These are phyloP conservation scores for Henicopernis longicauda DNA, from an alignment of 2,113 vertebrate species.

Conservation along the genomic window DNA sequence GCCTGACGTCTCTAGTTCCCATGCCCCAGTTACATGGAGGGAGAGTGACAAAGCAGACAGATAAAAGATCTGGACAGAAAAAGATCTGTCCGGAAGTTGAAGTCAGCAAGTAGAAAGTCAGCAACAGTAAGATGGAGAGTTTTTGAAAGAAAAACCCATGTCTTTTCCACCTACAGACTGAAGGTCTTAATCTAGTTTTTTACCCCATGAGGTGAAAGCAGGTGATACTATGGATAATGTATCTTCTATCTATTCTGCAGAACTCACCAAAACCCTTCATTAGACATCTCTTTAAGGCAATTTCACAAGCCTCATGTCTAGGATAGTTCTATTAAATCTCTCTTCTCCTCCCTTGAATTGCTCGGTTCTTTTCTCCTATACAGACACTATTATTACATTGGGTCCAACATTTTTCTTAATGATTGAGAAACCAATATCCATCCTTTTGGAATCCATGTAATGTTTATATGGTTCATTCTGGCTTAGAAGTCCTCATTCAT, in stretches of 20 bases:
- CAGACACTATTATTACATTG: background rate
- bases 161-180: background rate
- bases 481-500: background rate
- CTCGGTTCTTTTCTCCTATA: background rate
- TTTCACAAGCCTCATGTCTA: background rate
- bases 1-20: background rate
- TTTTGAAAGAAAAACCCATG: background rate
- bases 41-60: background rate
- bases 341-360: background rate
- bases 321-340: background rate
- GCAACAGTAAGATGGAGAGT: background rate
- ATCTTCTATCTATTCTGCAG: background rate
- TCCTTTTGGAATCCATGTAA: background rate
- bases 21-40: background rate
- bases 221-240: background rate
- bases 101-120: background rate
- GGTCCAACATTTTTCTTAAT: background rate
- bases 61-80: background rate
- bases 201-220: background rate
- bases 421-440: background rate
- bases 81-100: background rate
- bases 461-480: background rate
- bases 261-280: background rate
- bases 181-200: background rate
- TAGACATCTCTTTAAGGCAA: background rate